Evolutionary conservation across 1,140 invertebrate species (phyloP).

Genomic region (Drosophila trapezifrons): DNA sequence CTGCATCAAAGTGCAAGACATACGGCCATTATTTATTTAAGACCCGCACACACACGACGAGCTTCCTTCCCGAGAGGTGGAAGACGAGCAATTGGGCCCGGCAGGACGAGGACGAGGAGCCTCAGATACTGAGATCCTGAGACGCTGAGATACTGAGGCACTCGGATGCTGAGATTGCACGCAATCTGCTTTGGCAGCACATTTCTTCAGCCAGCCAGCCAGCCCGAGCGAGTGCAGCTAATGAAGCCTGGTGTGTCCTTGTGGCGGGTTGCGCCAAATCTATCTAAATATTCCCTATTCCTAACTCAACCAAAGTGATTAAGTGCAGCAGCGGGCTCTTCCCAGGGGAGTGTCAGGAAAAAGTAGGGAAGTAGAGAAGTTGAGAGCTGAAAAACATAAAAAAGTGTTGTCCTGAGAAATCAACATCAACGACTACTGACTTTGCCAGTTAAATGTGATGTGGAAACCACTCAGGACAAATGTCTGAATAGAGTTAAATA

Average conservation of each 20-base stretch:
- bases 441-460: conserved; percentile 45
- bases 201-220: conserved; percentile 56
- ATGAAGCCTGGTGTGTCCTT: conserved; percentile 62
- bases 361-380: conserved; percentile 7
- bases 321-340: conserved; percentile 16
- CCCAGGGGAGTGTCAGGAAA: conserved; percentile 34
- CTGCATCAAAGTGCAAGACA: conserved; percentile 56
- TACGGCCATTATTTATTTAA: conserved; percentile 78
- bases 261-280: conserved; percentile 29
- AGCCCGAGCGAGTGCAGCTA: conserved; percentile 55
- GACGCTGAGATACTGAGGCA: conserved; percentile 55
- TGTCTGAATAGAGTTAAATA: background rate
- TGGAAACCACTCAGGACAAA: background rate
- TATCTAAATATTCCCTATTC: conserved; percentile 42
- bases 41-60: conserved; percentile 27
- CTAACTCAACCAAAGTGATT: conserved; percentile 35
- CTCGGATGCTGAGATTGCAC: conserved; percentile 71
- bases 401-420: conserved; percentile 48
- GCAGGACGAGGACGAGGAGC: conserved; percentile 21
- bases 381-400: conserved; percentile 32
- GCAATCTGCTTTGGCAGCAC: conserved; percentile 75
- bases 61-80: conserved; percentile 4
- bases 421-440: conserved; percentile 53
- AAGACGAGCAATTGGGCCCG: conserved; percentile 55
- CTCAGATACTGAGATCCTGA: background rate